A percentile compares a stretch with the other conserved stretches of the same genome.
Conservation (phyloP, 2,888 invertebrate genomes). For the Noctua pronuba region DNA sequence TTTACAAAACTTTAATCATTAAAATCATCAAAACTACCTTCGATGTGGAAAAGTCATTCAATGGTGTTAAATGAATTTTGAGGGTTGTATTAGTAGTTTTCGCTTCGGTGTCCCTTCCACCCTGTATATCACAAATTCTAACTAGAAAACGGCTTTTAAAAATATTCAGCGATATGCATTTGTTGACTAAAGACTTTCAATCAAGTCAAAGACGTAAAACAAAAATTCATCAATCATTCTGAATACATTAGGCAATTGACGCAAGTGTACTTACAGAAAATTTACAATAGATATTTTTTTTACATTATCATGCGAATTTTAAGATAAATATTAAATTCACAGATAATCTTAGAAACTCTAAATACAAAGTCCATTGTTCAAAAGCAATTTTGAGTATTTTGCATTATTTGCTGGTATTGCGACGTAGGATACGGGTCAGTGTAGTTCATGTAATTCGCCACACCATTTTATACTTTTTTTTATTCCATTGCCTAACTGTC, state of each 20-base stretch:
- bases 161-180: too few relatives aligned
- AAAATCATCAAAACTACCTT: too few relatives aligned
- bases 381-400: background rate
- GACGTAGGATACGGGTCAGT: background rate
- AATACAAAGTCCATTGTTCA: constrained; percentile 2
- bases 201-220: background rate
- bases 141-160: too few relatives aligned
- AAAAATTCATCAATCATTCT: background rate
- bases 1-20: too few relatives aligned
- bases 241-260: constrained; percentile 23
- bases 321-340: background rate
- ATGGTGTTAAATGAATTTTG: too few relatives aligned
- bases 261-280: background rate
- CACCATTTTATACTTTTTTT: background rate
- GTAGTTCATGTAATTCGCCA: background rate
- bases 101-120: too few relatives aligned
- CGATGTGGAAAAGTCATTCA: too few relatives aligned
- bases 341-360: background rate
- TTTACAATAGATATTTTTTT: background rate
- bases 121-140: too few relatives aligned
- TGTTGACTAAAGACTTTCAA: too few relatives aligned
- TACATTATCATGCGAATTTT: background rate
- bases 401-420: background rate
- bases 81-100: too few relatives aligned
- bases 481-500: too few relatives aligned